These are phyloP conservation scores for Rafetus swinhoei DNA, from an alignment of 2,113 vertebrate genomes.

Conservation along the genomic window DNA sequence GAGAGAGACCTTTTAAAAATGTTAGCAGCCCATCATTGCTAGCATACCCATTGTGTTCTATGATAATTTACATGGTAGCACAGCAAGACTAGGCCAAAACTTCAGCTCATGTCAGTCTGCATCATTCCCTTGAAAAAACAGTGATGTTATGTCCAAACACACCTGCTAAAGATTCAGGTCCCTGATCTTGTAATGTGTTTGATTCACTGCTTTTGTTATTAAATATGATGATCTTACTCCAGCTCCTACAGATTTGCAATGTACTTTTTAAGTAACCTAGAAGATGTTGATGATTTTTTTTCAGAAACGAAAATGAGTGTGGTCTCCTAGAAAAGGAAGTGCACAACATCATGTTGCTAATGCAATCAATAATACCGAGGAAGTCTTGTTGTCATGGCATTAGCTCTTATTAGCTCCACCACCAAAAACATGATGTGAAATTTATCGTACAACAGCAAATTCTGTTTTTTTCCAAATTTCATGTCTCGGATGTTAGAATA, in stretches of 20 bases:
- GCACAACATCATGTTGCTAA: background rate
- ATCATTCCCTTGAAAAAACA: background rate
- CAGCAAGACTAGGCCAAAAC: conserved; percentile 28
- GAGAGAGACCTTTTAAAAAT: background rate
- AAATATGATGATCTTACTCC: background rate
- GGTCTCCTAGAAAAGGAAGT: background rate
- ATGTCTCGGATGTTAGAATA: background rate
- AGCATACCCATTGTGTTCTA: conserved; percentile 22
- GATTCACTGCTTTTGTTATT: conserved; percentile 1
- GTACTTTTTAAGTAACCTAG: background rate
- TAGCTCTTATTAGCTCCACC: conserved; percentile 10
- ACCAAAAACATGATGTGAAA: conserved; percentile 14
- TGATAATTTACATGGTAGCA: background rate
- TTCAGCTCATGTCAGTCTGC: conserved; percentile 38
- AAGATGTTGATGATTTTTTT: background rate
- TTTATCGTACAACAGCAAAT: conserved; percentile 33
- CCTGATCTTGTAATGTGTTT: background rate
- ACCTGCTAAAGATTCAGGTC: background rate
- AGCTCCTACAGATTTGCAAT: background rate
- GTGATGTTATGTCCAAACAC: background rate
- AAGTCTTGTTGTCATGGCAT: background rate
- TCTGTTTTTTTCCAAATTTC: background rate
- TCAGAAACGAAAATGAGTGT: background rate
- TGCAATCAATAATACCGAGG: conserved; percentile 28
- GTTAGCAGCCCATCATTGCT: conserved; percentile 33